Evolutionary conservation across 2,888 invertebrate genomes (phyloP).

Genomic region (Drosophila setosimentum): DNA sequence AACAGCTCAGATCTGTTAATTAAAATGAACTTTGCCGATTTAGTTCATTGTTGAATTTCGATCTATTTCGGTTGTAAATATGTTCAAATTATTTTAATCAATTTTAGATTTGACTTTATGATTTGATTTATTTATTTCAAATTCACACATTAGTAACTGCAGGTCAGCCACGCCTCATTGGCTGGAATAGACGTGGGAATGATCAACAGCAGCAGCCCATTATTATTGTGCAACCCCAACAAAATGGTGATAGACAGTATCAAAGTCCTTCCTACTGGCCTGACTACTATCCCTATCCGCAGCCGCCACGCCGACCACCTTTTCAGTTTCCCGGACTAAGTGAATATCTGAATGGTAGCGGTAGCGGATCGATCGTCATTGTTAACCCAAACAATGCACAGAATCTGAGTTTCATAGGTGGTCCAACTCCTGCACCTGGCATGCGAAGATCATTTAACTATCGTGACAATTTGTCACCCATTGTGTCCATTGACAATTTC

Average conservation of each 20-base stretch:
- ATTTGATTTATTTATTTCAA: neutral
- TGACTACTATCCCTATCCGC: slow-evolving; percentile 34
- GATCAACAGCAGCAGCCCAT: slow-evolving; percentile 38
- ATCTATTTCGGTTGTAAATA: neutral
- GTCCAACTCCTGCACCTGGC: neutral
- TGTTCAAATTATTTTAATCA: neutral
- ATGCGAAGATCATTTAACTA: no score
- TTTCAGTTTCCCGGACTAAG: slow-evolving; percentile 5
- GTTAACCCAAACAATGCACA: slow-evolving; percentile 59
- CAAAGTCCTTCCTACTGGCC: slow-evolving; percentile 25
- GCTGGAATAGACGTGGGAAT: slow-evolving; percentile 31
- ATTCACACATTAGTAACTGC: slow-evolving; percentile 14
- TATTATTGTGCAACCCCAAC: slow-evolving; percentile 37
- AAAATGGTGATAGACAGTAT: slow-evolving; percentile 28
- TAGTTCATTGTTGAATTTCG: neutral
- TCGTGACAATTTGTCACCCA: slow-evolving; percentile 21
- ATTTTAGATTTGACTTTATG: neutral
- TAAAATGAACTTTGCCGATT: neutral
- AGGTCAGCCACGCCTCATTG: slow-evolving; percentile 54
- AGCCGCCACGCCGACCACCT: slow-evolving; percentile 4
- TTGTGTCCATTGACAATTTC: slow-evolving; percentile 38
- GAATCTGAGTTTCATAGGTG: slow-evolving; percentile 11
- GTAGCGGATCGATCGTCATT: slow-evolving; percentile 38
- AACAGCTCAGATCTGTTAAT: neutral
- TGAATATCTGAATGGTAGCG: neutral